phyloP scores from a whole-genome alignment of 2,113 vertebrate genomes.

The Centropus bengalensis region DNA sequence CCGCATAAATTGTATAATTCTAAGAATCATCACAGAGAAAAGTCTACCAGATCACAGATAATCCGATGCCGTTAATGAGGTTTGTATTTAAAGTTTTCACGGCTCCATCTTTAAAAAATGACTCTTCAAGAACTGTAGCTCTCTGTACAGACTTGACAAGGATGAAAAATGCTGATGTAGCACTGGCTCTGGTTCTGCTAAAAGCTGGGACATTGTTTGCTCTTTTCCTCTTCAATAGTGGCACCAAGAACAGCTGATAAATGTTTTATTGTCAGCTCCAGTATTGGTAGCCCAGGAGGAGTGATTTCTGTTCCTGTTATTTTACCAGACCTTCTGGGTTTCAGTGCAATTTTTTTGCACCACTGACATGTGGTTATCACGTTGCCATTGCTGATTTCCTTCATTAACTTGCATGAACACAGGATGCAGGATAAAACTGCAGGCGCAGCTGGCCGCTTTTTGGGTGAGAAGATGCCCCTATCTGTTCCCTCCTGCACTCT shows the following conservation, averaged over 20 bases:
- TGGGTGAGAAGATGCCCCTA: neutral
- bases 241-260: neutral
- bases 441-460: neutral
- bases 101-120: neutral
- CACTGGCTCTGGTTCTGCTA: neutral
- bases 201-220: neutral
- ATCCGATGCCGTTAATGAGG: neutral
- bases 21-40: neutral
- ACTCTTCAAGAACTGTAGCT: neutral
- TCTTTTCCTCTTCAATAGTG: neutral
- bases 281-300: neutral
- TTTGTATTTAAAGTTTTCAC: neutral
- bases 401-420: neutral
- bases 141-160: neutral
- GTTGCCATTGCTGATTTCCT: neutral
- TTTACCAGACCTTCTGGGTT: neutral
- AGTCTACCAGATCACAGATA: neutral
- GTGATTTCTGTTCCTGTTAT: neutral
- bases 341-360: neutral
- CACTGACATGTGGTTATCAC: accelerated
- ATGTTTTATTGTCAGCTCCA: neutral
- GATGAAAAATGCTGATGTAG: neutral
- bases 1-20: neutral
- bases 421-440: neutral
- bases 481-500: neutral